Conservation (phyloP, 2,888 invertebrate genomes). For the Leptopterna dolabrata region DNA sequence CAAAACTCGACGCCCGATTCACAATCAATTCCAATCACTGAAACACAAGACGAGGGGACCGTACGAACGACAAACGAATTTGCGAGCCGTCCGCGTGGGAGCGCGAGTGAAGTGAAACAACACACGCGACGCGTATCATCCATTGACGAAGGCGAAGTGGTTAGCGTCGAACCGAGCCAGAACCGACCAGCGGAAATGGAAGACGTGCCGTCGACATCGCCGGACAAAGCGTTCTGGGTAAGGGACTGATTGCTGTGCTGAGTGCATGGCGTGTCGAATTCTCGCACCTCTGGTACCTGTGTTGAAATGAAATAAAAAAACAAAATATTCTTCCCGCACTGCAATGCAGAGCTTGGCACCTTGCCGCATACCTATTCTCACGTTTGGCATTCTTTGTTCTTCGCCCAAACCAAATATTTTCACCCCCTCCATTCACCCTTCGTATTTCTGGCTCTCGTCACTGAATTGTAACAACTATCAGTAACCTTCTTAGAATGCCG, state of each 20-base stretch:
- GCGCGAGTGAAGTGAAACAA: slow-evolving; percentile 48
- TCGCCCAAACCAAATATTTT: slow-evolving; percentile 25
- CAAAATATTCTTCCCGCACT: not conserved
- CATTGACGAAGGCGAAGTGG: slow-evolving; percentile 1
- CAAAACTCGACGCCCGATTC: not conserved
- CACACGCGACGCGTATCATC: not conserved
- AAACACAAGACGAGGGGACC: not conserved
- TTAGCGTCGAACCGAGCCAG: slow-evolving; percentile 3
- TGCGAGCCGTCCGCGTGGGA: not conserved
- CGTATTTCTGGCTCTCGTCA: not conserved
- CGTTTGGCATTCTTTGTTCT: slow-evolving; percentile 34
- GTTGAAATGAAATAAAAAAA: not conserved
- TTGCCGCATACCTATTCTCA: slow-evolving; percentile 38
- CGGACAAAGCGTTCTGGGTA: slow-evolving; percentile 62
- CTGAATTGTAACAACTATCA: not conserved
- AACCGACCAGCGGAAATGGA: slow-evolving; percentile 1
- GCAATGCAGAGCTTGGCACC: not conserved
- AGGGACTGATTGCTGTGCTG: slow-evolving; percentile 52
- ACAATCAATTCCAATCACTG: not conserved
- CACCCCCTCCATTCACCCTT: not conserved
- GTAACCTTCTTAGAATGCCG: not conserved
- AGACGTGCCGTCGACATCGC: slow-evolving; percentile 39
- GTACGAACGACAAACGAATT: not conserved
- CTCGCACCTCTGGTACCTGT: not conserved
- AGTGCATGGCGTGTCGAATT: slow-evolving; percentile 37